A percentile compares a stretch with the other conserved stretches of the same genome.
These are phyloP conservation scores for Pipistrellus pygmaeus DNA, from an alignment of 2,797 vertebrate genomes.

Conservation along the genomic window DNA sequence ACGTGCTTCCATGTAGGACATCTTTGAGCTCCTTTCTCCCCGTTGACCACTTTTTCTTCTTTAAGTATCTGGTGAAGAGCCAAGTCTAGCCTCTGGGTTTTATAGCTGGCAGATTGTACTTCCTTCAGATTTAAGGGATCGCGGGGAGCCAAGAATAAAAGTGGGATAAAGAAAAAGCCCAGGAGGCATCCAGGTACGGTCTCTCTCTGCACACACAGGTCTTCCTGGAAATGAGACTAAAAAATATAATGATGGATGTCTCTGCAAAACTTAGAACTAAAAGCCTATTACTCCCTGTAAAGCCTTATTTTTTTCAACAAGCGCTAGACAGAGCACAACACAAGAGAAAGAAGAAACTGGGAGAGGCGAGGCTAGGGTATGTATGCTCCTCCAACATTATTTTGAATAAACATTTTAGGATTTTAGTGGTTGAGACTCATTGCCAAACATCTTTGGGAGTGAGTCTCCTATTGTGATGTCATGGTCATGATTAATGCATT, in stretches of 20 bases:
- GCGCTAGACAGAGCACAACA: background rate
- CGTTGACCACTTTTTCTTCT: background rate
- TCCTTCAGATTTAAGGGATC: slow-evolving; percentile 3
- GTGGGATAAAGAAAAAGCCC: background rate
- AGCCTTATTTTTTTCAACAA: background rate
- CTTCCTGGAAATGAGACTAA: background rate
- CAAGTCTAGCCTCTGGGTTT: background rate
- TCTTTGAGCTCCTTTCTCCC: background rate
- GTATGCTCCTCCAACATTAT: background rate
- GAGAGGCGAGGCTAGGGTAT: background rate
- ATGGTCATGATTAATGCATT: background rate
- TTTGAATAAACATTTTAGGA: background rate
- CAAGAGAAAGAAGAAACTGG: background rate
- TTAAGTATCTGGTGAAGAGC: background rate
- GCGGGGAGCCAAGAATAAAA: background rate
- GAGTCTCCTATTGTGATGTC: background rate
- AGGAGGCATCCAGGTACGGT: background rate
- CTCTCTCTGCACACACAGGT: background rate
- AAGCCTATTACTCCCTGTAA: background rate
- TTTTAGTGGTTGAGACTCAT: background rate
- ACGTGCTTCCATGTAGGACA: background rate
- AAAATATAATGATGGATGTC: background rate
- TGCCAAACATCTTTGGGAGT: background rate
- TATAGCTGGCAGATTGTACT: background rate
- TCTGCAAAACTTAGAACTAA: background rate